Percentiles rank a stretch among this genome's conserved stretches.
Conservation (phyloP, 1,140 invertebrate species). For the Sweltsa coloradensis region DNA sequence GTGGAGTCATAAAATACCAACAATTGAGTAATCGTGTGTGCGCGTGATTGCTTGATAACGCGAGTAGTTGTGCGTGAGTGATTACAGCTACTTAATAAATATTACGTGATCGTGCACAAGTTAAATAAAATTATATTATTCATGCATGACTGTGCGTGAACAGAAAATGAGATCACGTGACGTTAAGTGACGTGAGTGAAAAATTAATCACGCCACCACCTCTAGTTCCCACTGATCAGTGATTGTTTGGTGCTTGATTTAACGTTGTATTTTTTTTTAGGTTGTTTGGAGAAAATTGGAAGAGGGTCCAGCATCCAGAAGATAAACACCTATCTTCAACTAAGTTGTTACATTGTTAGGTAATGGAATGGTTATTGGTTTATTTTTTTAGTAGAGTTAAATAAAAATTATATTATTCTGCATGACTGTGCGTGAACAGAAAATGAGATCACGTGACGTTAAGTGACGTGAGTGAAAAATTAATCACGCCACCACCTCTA, state of each 20-base stretch:
- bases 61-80: too few species aligned
- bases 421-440: neutral
- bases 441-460: neutral
- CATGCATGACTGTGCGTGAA: neutral
- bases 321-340: too few species aligned
- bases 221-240: slow-evolving; percentile 6
- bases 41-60: too few species aligned
- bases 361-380: too few species aligned
- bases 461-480: neutral
- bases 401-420: neutral
- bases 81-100: too few species aligned
- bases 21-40: too few species aligned
- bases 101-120: too few species aligned
- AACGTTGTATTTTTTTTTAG: slow-evolving; percentile 28
- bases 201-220: slow-evolving; percentile 2
- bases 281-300: slow-evolving; percentile 57
- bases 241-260: slow-evolving; percentile 6
- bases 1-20: neutral
- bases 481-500: slow-evolving; percentile 7
- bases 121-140: neutral
- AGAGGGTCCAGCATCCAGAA: slow-evolving; percentile 43
- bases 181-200: neutral
- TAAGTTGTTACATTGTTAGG: too few species aligned
- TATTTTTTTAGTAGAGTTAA: neutral
- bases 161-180: neutral